Conservation (phyloP, 1,140 invertebrate genomes). For the Orchestia grillus region DNA sequence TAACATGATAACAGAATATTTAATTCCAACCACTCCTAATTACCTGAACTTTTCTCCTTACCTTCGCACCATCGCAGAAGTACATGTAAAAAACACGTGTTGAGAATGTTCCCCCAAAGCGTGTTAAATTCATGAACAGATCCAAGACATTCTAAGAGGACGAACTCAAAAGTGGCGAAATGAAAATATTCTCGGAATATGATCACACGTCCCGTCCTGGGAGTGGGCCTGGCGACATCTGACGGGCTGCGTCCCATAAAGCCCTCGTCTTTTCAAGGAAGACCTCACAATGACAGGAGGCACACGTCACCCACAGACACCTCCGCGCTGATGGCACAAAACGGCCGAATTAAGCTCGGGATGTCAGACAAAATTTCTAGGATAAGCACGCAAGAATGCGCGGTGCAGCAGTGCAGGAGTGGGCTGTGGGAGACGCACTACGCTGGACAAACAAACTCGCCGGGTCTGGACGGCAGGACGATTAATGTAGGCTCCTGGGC, state of each 20-base stretch:
- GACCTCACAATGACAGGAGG: not conserved
- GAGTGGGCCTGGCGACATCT: not conserved
- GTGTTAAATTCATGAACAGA: not conserved
- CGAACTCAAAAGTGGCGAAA: not conserved
- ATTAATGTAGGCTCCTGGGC: not conserved
- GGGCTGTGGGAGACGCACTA: not conserved
- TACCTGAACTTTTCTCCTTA: too few relatives aligned
- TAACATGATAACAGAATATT: too few relatives aligned
- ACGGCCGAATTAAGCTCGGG: not conserved
- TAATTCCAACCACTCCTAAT: too few relatives aligned
- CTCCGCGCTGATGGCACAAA: not conserved
- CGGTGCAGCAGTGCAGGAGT: not conserved
- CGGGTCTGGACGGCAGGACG: not conserved
- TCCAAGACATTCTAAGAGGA: not conserved
- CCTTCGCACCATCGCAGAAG: too few relatives aligned
- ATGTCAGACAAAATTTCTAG: not conserved
- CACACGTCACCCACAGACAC: not conserved
- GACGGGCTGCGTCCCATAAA: too few relatives aligned
- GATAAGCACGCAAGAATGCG: not conserved
- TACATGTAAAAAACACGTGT: too few relatives aligned
- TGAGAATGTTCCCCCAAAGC: not conserved
- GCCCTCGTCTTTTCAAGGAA: not conserved
- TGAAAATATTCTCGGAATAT: not conserved
- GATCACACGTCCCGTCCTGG: not conserved
- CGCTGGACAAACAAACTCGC: not conserved